Evolutionary conservation across 2,888 invertebrate genomes (phyloP), one percentile per base, ranked within the genome.

Genomic region (Athrips mouffetella): DNA sequence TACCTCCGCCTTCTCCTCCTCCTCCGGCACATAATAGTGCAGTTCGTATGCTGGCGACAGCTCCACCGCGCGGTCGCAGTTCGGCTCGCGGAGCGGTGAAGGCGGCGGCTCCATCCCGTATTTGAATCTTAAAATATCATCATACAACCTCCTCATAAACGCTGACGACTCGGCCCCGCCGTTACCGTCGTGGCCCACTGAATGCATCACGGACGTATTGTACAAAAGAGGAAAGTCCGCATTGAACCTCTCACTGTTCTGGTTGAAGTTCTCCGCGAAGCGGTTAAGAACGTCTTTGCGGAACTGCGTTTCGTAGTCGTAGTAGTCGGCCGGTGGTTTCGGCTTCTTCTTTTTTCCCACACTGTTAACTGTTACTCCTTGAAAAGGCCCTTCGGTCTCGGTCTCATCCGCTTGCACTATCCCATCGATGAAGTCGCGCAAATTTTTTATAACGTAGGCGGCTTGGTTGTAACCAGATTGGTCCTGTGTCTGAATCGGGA

Each of bases 21-120:
- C 77, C 1, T 84, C 85, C 0, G 86, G 84, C 16, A 86, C 73
- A 62, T 81, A 88, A 60, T 86, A 88, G 52, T 82, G 82, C 48
- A 88, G 66, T 67, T 87, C 87, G 59, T 86, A 88, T 0, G 78
- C 80, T 0, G 87, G 83, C 0, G 84, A 75, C 37, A 86, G 60
- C 30, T 86, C 84, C 50, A 83, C 74, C 0, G 74, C 73, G 23
- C 68, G 70, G 3, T 80, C 82, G 49, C 83, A 80, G 57, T 71
- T 62, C 0, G 74, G 67, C 18, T 74, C 76, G 48, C 72, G 76
- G 1, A 63, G 49, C 42, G 57, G 62, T 21, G 42, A 51, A 16
- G 47, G 57, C n/a, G 46, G 29, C 31, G 47, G 25, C 23, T 44
- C 13, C 11, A 31, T 20, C 21, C 21, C 23, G 5, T 20, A 15